Base-by-base conservation (phyloP, 2,113 vertebrate genomes). In the Dicaeum eximium region DNA sequence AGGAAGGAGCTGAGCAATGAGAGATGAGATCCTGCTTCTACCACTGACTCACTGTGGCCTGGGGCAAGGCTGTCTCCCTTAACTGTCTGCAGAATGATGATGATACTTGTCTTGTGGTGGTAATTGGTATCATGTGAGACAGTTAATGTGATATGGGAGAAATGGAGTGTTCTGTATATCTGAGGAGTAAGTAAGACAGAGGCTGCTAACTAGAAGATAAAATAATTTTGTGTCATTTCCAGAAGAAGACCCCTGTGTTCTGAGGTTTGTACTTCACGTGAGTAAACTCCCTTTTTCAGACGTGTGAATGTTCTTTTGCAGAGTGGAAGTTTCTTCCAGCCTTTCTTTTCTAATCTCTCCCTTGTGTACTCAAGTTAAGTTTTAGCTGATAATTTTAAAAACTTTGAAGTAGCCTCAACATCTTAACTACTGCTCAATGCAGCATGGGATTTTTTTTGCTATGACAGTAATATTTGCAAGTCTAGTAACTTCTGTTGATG, bases 81-180 rank as follows among this genome's bases (percentile, higher is more conserved):
- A 82, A 75, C 88, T 87, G 47, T 88, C 81, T 94, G 86, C 91
- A 83, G 83, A 53, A 69, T 69, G 75, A 65, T 83, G 82, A 70
- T 95, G 92, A 42, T 95, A 10, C 73, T 95, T 94, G 60, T 84
- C 92, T 91, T 21, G 13, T 89, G 87, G 58, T 73, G 83, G 61
- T 84, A 91, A 85, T 85, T 95, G 79, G 47, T 77, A 94, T 75
- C 81, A 86, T 92, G 85, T 93, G 82, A 95, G 91, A 57, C 74
- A 74, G 47, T 90, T 92, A n/a, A 62, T 82, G 54, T 73, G 90
- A 33, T 86, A 30, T 6, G 50, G 71, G 54, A 58, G 53, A 83
- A 91, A 80, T 71, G 30, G 70, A 73, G 33, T 66, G 50, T 61
- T 92, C 45, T 7, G 14, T 61, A 12, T 35, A 42, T 80, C 45